Percentiles rank a stretch among this genome's conserved stretches.
Evolutionary conservation across 2,888 invertebrate genomes (phyloP).

Genomic region (Pharmacophagus antenor): DNA sequence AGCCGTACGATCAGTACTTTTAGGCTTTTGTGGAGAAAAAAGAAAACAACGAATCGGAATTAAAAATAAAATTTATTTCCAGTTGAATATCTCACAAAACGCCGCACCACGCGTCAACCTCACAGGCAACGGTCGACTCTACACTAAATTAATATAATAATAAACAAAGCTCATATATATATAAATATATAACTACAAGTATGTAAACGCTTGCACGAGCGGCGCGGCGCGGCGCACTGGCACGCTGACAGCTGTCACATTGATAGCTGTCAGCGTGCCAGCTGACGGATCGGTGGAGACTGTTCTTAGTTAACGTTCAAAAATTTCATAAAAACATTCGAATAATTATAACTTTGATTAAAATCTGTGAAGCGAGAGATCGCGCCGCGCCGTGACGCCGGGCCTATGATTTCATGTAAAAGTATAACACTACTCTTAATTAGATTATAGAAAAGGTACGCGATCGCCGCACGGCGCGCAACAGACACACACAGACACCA

Average conservation of each 20-base stretch:
- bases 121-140: conserved; percentile 54
- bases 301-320: not conserved
- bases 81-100: conserved; percentile 75
- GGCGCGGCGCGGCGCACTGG: conserved; percentile 38
- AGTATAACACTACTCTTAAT: conserved; percentile 75
- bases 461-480: conserved; percentile 64
- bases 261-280: conserved; percentile 14
- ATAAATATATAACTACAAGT: conserved; percentile 71
- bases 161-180: conserved; percentile 75
- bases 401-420: conserved; percentile 77
- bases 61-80: conserved; percentile 80
- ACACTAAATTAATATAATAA: conserved; percentile 53
- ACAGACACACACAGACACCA: conserved; percentile 47
- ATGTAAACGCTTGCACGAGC: conserved; percentile 52
- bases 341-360: not conserved
- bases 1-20: no score
- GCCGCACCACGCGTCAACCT: conserved; percentile 56
- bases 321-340: not conserved
- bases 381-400: conserved; percentile 56
- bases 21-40: conserved; percentile 32
- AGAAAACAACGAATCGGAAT: conserved; percentile 59
- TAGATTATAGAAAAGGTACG: conserved; percentile 65
- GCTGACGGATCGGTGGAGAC: not conserved
- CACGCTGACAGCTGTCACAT: conserved; percentile 31
- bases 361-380: not conserved